These are phyloP conservation scores for Nasonia longicornis DNA, from an alignment of 1,140 invertebrate genomes.

Conservation along the genomic window DNA sequence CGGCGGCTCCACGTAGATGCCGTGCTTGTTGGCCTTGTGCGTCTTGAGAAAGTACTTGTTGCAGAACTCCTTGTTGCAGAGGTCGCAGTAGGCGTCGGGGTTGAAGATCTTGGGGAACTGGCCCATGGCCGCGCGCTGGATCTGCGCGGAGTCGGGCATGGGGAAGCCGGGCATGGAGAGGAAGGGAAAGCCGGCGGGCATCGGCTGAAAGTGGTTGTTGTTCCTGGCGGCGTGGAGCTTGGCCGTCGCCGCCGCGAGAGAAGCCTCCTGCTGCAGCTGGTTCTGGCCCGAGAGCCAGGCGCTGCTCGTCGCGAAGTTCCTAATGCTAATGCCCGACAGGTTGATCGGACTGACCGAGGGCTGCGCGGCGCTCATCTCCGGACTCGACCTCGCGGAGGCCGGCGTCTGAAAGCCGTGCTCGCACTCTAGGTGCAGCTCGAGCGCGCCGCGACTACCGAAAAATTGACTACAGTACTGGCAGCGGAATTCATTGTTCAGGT, in stretches of 20 bases:
- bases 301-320: slow-evolving; percentile 57
- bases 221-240: slow-evolving; percentile 14
- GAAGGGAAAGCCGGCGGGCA: slow-evolving; percentile 63
- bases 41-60: slow-evolving; percentile 99
- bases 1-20: slow-evolving; percentile 81
- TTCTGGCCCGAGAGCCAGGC: slow-evolving; percentile 57
- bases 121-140: slow-evolving; percentile 71
- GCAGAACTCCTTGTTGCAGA: slow-evolving; percentile 99
- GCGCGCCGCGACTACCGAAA: slow-evolving; percentile 57
- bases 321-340: slow-evolving; percentile 60
- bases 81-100: slow-evolving; percentile 93
- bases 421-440: slow-evolving; percentile 59
- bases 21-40: slow-evolving; percentile 95
- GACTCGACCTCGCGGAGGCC: slow-evolving; percentile 39
- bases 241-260: slow-evolving; percentile 33
- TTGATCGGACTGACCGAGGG: slow-evolving; percentile 60
- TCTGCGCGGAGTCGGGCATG: slow-evolving; percentile 58
- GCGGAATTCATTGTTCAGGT: slow-evolving; percentile 61
- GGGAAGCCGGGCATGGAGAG: slow-evolving; percentile 62
- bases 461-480: slow-evolving; percentile 63
- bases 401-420: slow-evolving; percentile 55
- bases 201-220: slow-evolving; percentile 56
- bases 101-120: slow-evolving; percentile 86
- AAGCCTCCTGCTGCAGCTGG: slow-evolving; percentile 56
- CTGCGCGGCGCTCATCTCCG: slow-evolving; percentile 44